Base-by-base conservation (phyloP, 2,888 invertebrate genomes). In the Habrosyne pyritoides region DNA sequence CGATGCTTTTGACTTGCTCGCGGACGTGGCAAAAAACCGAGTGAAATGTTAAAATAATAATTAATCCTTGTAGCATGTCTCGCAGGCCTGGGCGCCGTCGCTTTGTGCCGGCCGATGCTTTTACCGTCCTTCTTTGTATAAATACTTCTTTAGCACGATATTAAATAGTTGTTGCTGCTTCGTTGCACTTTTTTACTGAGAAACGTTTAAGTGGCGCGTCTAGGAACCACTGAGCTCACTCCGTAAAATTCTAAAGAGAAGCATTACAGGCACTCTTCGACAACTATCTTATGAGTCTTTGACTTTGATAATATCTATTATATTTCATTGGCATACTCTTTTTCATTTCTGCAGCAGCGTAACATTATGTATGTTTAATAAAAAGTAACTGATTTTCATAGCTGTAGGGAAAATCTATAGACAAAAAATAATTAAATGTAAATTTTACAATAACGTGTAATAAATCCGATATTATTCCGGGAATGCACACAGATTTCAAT, bases 21-120 rank as follows among this genome's bases (percentile, higher is more conserved):
- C 73, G 78, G 75, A 78, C 74, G 77, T 61, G 73, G 84, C 83
- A 91, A 92, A 91, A 92, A 91, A 90, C 80, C 80, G 76, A 83
- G 78, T 73, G 82, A 87, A 87, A 91, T 81, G 86, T 87, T 91
- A 91, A 91, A 92, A 91, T 92, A 91, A 92, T 92, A 91, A 92
- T 91, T 92, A 92, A 92, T 92, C 91, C 90, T 86, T 78, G 79
- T 71, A 79, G 79, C 75, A 76, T 68, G 78, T 73, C 75, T 69
- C 59, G 69, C 52, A 58, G 55, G 56, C 56, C 51, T 52, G 53
- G 64, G 69, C 68, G 68, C 67, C 77, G 82, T 84, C 77, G 78
- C 89, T 88, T 88, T 88, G 87, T 86, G 75, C 63, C 73, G 77
- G 68, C 74, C 83, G 79, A 74, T 77, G 87, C 86, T 86, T 83